Evolutionary conservation across 2,797 vertebrate genomes (phyloP).

Genomic region (Otus scops): DNA sequence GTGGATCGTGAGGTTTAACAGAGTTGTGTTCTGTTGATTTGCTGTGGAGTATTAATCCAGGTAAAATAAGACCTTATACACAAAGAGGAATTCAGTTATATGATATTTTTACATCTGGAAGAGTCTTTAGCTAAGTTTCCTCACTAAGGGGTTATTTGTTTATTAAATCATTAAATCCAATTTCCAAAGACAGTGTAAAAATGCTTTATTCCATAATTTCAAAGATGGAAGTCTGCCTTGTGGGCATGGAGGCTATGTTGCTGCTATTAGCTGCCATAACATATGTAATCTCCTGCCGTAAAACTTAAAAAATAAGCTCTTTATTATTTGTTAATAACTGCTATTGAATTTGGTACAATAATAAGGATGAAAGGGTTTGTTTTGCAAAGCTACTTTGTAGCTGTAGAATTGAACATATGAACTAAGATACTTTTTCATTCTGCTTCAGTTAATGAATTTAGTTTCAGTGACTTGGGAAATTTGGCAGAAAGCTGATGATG

Average conservation of each 20-base stretch:
- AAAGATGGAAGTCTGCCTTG: not conserved
- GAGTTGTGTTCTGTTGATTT: not conserved
- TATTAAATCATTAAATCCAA: conserved; percentile 28
- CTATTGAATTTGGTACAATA: not conserved
- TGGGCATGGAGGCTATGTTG: not conserved
- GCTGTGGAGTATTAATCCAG: conserved; percentile 6
- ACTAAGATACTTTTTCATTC: not conserved
- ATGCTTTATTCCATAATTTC: not conserved
- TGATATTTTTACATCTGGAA: not conserved
- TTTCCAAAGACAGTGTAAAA: conserved; percentile 38
- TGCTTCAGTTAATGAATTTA: not conserved
- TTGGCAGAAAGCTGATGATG: not conserved
- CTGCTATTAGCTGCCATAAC: not conserved
- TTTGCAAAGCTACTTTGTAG: not conserved
- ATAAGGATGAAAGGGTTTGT: not conserved
- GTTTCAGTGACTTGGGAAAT: not conserved
- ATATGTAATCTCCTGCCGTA: not conserved
- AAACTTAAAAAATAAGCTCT: not conserved
- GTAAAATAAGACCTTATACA: not conserved
- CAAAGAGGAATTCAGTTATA: not conserved
- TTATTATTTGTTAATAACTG: not conserved
- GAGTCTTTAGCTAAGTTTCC: not conserved
- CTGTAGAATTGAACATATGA: not conserved
- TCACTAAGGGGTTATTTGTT: conserved; percentile 9
- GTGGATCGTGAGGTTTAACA: not conserved